phyloP scores from a whole-genome alignment of 2,888 invertebrate species.

The Meghimatium bilineatum region DNA sequence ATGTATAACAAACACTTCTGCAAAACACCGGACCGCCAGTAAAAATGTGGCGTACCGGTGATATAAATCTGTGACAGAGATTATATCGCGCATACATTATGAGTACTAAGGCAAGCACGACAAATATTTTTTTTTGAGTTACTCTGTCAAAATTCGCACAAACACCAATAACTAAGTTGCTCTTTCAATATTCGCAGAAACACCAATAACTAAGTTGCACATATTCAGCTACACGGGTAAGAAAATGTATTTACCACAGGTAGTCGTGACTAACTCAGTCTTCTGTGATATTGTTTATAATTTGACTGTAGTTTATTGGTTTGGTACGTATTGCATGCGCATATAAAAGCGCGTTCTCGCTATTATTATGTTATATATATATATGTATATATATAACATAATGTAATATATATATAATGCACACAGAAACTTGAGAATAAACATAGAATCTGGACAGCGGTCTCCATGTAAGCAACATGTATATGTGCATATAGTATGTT shows the following conservation, averaged over 20 bases:
- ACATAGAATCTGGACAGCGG: too few relatives aligned
- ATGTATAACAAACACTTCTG: not conserved
- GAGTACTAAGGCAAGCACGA: not conserved
- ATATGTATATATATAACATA: too few relatives aligned
- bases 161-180: too few relatives aligned
- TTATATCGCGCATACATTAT: not conserved
- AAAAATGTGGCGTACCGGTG: not conserved
- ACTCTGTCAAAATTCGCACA: not conserved
- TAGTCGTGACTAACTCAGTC: not conserved
- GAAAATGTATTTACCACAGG: not conserved
- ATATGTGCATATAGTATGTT: too few relatives aligned
- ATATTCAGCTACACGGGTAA: not conserved
- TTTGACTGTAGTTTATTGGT: not conserved
- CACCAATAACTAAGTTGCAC: not conserved
- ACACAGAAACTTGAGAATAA: too few relatives aligned
- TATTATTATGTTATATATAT: too few relatives aligned
- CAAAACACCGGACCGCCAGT: not conserved
- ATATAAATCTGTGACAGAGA: not conserved
- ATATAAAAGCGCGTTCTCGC: not conserved
- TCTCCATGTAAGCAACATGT: too few relatives aligned
- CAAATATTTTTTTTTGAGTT: not conserved
- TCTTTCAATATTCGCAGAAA: too few relatives aligned
- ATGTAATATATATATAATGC: too few relatives aligned
- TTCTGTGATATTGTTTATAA: too few relatives aligned
- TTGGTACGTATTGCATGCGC: not conserved